Evolutionary conservation across 2,113 vertebrate species (phyloP), one percentile per base, ranked within the genome.

Genomic region (Ictidomys tridecemlineatus): DNA sequence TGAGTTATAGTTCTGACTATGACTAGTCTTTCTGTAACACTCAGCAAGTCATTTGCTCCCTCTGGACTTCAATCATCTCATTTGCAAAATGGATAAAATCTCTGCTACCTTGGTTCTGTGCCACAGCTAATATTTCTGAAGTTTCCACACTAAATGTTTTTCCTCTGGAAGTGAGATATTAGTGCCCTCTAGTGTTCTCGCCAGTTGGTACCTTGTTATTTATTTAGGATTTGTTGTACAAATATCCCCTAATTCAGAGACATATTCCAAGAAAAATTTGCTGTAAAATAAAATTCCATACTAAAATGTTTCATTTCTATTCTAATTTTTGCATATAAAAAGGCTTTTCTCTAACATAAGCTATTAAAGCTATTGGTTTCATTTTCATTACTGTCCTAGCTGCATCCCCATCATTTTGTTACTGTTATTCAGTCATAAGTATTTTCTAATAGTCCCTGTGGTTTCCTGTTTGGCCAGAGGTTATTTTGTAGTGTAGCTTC

Each of bases 301-400:
- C 20, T 65, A 39, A 96, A 89, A 76, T 73, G 34, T 65, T 87
- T 97, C 72, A 77, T 28, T 86, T 67, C 12, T 48, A 51, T 34
- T 87, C 11, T 84, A 34, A n/a, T 61, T 78, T 67, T 96, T 84
- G 87, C 70, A 65, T 63, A 69, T 4, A 84, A 84, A 74, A 56
- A 22, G 6, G 16, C 11, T 45, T 82, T 77, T 22, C 42, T 93
- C 69, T 77, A 61, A 51, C 13, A 63, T 32, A 22, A 51, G 2
- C 45, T 45, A 7, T 11, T 63, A 87, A 82, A 90, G 9, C 79
- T 82, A 26, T 58, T 2, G 14, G 8, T 65, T 93, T 73, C 69
- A 70, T 16, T 56, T 89, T 76, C 48, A 69, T 87, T 76, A n/a
- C 45, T 42, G 8, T 83, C 61, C 69, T 53, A 63, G 80, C 11